Conservation (phyloP, 1,140 invertebrate species). For the Andricus grossulariae region DNA sequence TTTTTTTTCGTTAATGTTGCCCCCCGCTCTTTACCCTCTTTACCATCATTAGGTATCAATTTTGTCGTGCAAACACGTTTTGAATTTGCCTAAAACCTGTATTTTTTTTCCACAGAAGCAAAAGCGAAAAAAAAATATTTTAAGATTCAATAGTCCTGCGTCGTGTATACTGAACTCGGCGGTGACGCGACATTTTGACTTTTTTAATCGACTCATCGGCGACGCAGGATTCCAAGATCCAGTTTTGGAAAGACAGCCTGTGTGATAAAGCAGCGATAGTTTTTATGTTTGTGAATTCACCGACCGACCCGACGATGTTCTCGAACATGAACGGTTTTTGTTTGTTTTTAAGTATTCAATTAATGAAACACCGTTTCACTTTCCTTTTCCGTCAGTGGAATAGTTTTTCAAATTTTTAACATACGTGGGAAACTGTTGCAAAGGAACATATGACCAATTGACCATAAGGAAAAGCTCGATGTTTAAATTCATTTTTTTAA, state of each 20-base stretch:
- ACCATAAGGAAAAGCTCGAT: no score
- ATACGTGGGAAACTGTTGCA: no score
- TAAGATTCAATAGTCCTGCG: no score
- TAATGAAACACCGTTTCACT: not conserved
- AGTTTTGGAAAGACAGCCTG: constrained; percentile 32
- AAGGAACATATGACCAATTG: no score
- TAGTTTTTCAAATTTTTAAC: not conserved
- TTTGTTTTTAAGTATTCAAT: constrained; percentile 14
- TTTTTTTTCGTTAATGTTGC: not conserved
- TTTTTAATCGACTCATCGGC: no score
- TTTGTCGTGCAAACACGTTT: constrained; percentile 15
- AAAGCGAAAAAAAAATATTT: not conserved
- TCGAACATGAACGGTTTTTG: constrained; percentile 36
- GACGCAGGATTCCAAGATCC: constrained; percentile 1
- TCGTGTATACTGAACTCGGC: no score
- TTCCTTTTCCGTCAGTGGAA: not conserved
- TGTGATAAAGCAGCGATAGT: constrained; percentile 26
- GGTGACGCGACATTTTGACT: no score
- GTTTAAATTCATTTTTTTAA: no score
- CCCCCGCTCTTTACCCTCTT: not conserved
- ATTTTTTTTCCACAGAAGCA: constrained; percentile 1
- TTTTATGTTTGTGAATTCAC: constrained; percentile 36
- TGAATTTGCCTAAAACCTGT: not conserved
- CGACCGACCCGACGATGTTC: constrained; percentile 24
- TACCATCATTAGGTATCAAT: not conserved